Base-by-base conservation (phyloP, 2,888 invertebrate species). In the Toxonevra muliebris region DNA sequence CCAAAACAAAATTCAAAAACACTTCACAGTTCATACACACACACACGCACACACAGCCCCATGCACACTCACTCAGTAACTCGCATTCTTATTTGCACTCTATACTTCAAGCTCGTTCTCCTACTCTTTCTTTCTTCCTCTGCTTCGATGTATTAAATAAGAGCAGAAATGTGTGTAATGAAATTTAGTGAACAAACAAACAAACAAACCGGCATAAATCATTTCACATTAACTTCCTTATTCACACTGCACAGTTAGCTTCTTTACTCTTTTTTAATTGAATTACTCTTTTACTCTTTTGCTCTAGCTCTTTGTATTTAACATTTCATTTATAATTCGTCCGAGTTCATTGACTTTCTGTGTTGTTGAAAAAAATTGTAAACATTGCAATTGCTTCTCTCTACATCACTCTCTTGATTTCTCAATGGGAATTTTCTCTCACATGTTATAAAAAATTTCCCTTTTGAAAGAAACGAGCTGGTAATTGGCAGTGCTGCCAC, bases 1-100 rank as follows among this genome's bases (percentile, higher is more conserved):
- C 68, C 70, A 70, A 70, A 70, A 70, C 70, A 70, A 70, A 70
- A 68, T 68, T 65, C 68, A 66, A 70, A 70, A 70, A 40, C 57
- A 57, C 20, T 40, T 40, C 57, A 9, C 30, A 30, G 30, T 30
- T 30, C 30, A 30, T 30, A 30, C 30, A 30, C 30, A 30, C 30
- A 40, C 9, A 57, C 57, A 57, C 57, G 30, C 30, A 41, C 12
- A 57, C 40, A 40, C 20, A 8, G 10, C 8, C 40, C 2, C 17
- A 17, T 53, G 53, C 19, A 4, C 53, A 11, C 53, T 53, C 19
- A n/a, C 17, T 19, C 5, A n/a, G 4, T 19, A 11, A 17, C 17
- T 11, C 3, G 17, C 19, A 13, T 53, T 53, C 48, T 48, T 48
- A 12, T 48, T 48, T 48, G 48, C 48, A 48, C 48, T 48, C 48